These are phyloP conservation scores for Ormyrus labotus DNA, from an alignment of 2,888 invertebrate species.

Conservation along the genomic window DNA sequence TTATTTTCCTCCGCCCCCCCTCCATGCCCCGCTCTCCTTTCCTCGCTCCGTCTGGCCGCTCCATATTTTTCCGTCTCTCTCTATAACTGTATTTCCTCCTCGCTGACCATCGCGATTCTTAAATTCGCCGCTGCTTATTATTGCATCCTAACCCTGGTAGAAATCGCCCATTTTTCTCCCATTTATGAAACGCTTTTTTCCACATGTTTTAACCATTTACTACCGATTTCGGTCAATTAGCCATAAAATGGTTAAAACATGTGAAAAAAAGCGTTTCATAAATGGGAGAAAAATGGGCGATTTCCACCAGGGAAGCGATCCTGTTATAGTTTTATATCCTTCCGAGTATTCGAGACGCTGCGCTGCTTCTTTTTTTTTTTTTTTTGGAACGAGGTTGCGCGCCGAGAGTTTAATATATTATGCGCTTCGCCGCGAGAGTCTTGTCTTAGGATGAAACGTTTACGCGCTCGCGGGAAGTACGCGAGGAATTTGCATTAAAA, in stretches of 20 bases:
- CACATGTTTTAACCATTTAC: too few relatives aligned
- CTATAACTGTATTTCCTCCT: slow-evolving; percentile 48
- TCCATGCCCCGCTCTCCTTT: slow-evolving; percentile 38
- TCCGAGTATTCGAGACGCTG: slow-evolving; percentile 15
- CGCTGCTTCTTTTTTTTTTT: background rate
- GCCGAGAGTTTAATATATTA: background rate
- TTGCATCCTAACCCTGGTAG: too few relatives aligned
- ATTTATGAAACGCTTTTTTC: too few relatives aligned
- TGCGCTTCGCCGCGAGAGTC: background rate
- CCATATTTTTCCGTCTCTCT: background rate
- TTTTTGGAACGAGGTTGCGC: background rate
- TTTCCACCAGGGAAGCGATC: too few relatives aligned
- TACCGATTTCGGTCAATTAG: too few relatives aligned
- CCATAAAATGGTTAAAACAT: too few relatives aligned
- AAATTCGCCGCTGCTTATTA: slow-evolving; percentile 35
- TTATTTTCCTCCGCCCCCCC: slow-evolving; percentile 28
- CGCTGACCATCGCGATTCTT: slow-evolving; percentile 44
- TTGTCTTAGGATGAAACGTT: background rate
- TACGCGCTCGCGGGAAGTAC: background rate
- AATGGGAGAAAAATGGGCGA: too few relatives aligned
- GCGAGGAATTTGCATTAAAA: background rate
- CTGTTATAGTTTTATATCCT: slow-evolving; percentile 29
- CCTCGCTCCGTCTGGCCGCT: slow-evolving; percentile 34
- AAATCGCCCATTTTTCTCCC: too few relatives aligned
- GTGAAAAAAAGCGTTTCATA: too few relatives aligned